Base-by-base conservation (phyloP, 2,888 invertebrate genomes). In the Steromphala cineraria region DNA sequence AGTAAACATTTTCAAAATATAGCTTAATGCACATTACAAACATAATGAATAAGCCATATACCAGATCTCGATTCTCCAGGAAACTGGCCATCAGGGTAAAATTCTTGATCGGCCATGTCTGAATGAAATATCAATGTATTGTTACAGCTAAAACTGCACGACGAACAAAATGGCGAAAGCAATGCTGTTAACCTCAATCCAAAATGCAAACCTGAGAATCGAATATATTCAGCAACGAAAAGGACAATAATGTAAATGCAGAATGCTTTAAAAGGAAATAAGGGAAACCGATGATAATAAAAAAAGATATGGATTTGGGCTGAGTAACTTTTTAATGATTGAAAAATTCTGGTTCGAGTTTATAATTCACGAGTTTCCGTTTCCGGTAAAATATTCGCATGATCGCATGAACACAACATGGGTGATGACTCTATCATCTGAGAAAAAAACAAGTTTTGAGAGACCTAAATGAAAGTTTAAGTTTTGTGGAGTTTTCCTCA, bases 31-130 rank as follows among this genome's bases (percentile, higher is more conserved):
- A 46, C 13, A 13, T 10, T 5, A 8, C 46, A 56, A 56, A 56
- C 56, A 56, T 7, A 56, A 56, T 1, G 19, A 4, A 56, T 56
- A 13, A n/a, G 7, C 10, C 19, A 71, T 36, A 15, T 71, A 71
- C 71, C 71, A 36, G 71, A 71, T 71, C 71, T 71, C 7, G 31
- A 36, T 71, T 71, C 71, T 71, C 71, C 71, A 19, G 71, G 71
- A 40, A 71, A 71, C 71, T 71, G 71, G 28, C 71, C 71, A 19
- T 71, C 71, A 10, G 28, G 71, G 36, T 36, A 71, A 36, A 36
- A 71, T 31, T 71, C 71, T 71, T 71, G 71, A n/a, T 71, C 71
- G 8, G 71, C 10, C 71, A 71, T 71, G 31, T 19, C 40, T 36
- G 17, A 40, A 71, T 17, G 5, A 19, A 24, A 36, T 28, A 67